Conservation (phyloP, 2,888 invertebrate genomes). For the Sminthurides aquaticus region DNA sequence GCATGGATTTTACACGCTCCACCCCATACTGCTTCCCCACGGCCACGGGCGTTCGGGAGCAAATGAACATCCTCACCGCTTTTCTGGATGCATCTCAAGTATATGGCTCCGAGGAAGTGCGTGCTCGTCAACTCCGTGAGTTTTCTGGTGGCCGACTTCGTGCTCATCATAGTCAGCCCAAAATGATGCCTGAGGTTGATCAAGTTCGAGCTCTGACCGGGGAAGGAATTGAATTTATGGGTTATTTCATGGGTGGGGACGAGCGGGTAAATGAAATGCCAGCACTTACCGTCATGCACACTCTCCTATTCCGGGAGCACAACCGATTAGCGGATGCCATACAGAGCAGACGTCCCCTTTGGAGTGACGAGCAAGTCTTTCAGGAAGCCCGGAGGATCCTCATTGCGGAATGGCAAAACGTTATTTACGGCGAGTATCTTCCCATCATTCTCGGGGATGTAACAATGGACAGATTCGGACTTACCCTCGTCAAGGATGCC, state of each 20-base stretch:
- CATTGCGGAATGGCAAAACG: constrained; percentile 41
- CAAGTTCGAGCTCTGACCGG: constrained; percentile 29
- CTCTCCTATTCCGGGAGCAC: constrained; percentile 37
- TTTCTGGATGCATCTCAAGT: constrained; percentile 41
- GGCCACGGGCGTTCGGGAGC: constrained; percentile 37
- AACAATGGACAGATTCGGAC: constrained; percentile 27
- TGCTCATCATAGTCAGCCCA: constrained; percentile 21
- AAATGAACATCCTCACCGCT: constrained; percentile 41
- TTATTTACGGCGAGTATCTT: constrained; percentile 39
- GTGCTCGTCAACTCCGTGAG: constrained; percentile 33
- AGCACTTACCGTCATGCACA: constrained; percentile 39
- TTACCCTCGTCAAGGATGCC: constrained; percentile 15
- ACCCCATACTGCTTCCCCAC: constrained; percentile 41
- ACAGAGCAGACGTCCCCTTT: constrained; percentile 13
- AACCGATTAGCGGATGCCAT: constrained; percentile 36
- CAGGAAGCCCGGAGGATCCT: constrained; percentile 35
- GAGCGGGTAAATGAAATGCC: constrained; percentile 43
- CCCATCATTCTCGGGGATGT: constrained; percentile 35
- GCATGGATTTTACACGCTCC: constrained; percentile 42
- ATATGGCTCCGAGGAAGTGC: constrained; percentile 38
- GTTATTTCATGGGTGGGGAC: constrained; percentile 41
- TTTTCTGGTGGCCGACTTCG: constrained; percentile 30
- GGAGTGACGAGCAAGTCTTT: constrained; percentile 36
- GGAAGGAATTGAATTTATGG: constrained; percentile 38
- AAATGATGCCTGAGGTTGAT: constrained; percentile 35